Percentiles rank a stretch among this genome's conserved stretches.
phyloP scores from a whole-genome alignment of 2,888 invertebrate species.

The Lochmaea capreae region DNA sequence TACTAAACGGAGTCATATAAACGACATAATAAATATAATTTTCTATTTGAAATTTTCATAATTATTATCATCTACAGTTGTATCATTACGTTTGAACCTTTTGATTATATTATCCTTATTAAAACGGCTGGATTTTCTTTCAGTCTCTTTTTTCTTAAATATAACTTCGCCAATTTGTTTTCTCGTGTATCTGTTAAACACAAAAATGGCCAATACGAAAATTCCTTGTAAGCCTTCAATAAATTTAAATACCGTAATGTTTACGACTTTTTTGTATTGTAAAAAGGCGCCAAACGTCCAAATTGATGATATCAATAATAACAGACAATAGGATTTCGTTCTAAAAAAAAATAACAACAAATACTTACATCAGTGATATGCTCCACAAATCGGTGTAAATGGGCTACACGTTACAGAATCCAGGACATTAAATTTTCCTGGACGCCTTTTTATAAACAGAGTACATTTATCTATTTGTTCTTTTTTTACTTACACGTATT shows the following conservation, averaged over 20 bases:
- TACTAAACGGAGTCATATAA: no score
- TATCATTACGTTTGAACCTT: no score
- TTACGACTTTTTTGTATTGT: not conserved
- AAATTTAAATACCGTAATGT: not conserved
- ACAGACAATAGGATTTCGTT: conserved; percentile 44
- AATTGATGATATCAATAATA: conserved; percentile 44
- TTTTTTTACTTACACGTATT: conserved; percentile 51
- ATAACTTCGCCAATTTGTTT: conserved; percentile 39
- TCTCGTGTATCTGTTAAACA: conserved; percentile 46
- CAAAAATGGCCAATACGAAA: conserved; percentile 44
- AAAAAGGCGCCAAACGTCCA: conserved; percentile 46
- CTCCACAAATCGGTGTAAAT: no score
- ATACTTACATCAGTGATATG: no score
- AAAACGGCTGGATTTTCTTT: not conserved
- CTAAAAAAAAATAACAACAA: conserved; percentile 38
- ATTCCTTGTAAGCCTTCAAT: conserved; percentile 49
- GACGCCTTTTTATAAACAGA: no score
- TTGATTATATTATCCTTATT: no score
- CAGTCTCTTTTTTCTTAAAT: conserved; percentile 23
- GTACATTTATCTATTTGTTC: no score
- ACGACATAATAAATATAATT: no score
- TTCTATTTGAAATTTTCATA: no score
- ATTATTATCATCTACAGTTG: no score
- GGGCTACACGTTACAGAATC: no score
- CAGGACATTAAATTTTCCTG: no score